Evolutionary conservation across 2,113 vertebrate genomes (phyloP), one percentile per base, ranked within the genome.

Genomic region (Odontophorus gujanensis): DNA sequence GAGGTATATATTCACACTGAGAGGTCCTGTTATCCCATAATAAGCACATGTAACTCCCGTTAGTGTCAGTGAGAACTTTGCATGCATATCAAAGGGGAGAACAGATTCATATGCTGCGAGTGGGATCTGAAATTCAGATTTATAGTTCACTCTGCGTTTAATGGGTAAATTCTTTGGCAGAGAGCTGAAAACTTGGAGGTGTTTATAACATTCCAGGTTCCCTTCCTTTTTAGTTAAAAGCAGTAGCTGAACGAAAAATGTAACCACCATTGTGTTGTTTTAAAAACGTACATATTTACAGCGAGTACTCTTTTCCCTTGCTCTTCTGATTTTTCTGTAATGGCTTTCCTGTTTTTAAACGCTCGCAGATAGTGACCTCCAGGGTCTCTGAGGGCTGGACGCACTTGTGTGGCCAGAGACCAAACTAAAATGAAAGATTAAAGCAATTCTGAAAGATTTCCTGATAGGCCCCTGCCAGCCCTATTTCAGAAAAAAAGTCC

Each of bases 391-490:
- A 97, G 94, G 95, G 93, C 91, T 96, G 97, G 94, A 96, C 91
- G 10, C 86, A 95, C 89, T 97, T 81, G 53, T 96, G 95, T 97
- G 95, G 87, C 96, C 96, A 85, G 95, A 92, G 93, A 96, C 79
- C 83, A 97, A 97, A 94, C 93, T 95, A 95, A 97, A 97, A 97
- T 94, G 95, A 97, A 96, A 97, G 96, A 97, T 97, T 90, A 97
- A 96, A 97, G 96, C 90, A 88, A 91, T 98, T 95, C 92, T 89
- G 96, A 95, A 97, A 97, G 96, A 97, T 97, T 97, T 97, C 92
- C 89, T 93, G 97, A 97, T 81, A 97, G 90, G 91, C 75, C 77
- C 62, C 80, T 95, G 92, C 95, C 90, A 96, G 83, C 11, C 11
- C 73, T 91, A 63, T 84, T 95, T 96, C 91, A 92, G 93, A 96